Percentiles rank a stretch among this genome's conserved stretches.
These are phyloP conservation scores for Clistopyga incitator DNA, from an alignment of 2,888 invertebrate genomes.

Conservation along the genomic window DNA sequence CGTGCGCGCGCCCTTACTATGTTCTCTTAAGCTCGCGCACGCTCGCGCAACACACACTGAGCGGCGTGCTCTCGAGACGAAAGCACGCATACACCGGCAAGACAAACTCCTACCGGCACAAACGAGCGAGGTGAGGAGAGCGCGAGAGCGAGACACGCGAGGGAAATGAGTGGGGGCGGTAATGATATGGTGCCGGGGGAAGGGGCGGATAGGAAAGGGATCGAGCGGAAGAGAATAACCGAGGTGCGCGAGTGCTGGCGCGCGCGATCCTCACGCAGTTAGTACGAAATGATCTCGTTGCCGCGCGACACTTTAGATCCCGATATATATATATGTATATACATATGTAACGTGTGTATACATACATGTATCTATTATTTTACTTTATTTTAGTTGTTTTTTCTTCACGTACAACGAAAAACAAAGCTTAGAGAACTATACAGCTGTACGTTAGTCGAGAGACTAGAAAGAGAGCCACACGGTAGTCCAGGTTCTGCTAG, in stretches of 20 bases:
- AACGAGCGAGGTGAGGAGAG: not conserved
- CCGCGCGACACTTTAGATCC: constrained; percentile 19
- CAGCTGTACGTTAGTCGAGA: constrained; percentile 41
- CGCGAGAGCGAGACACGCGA: not conserved
- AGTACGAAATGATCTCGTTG: constrained; percentile 33
- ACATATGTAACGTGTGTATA: not conserved
- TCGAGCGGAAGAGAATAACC: constrained; percentile 39
- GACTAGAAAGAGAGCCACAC: constrained; percentile 68
- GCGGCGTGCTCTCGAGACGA: constrained; percentile 39
- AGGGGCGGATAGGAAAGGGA: constrained; percentile 23
- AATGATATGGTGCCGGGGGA: constrained; percentile 1
- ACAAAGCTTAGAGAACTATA: constrained; percentile 5
- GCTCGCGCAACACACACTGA: constrained; percentile 53
- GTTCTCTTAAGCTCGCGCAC: constrained; percentile 39
- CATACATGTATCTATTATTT: too few relatives aligned
- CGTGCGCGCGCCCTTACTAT: not conserved
- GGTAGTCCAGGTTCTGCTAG: constrained; percentile 77
- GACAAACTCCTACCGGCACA: not conserved
- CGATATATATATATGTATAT: constrained; percentile 2
- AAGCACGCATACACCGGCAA: constrained; percentile 30
- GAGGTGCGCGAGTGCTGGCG: constrained; percentile 25
- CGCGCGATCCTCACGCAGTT: constrained; percentile 5
- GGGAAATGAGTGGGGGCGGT: constrained; percentile 5
- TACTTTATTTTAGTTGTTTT: too few relatives aligned
- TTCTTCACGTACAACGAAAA: not conserved